A percentile compares a stretch with the other conserved stretches of the same genome.
These are phyloP conservation scores for Protonemura montana DNA, from an alignment of 2,888 invertebrate species.

Conservation along the genomic window DNA sequence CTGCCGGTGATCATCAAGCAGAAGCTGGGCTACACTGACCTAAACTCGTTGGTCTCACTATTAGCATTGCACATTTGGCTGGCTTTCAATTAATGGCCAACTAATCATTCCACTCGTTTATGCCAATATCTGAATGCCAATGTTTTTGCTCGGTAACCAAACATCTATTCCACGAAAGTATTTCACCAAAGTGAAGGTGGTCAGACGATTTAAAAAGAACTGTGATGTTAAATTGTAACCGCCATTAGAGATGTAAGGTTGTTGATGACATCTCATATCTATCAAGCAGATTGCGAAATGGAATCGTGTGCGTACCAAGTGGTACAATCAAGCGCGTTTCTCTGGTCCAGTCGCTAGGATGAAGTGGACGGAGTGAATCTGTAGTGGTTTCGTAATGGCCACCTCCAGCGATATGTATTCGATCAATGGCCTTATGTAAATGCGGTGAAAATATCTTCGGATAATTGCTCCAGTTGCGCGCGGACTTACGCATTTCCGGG, in stretches of 20 bases:
- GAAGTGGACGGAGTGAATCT: not conserved
- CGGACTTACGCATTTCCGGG: not conserved
- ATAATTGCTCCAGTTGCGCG: not conserved
- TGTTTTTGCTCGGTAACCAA: not conserved
- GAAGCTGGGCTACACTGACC: not conserved
- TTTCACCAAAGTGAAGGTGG: not conserved
- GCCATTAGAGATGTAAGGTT: not conserved
- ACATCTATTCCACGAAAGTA: not conserved
- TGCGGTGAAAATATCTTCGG: not conserved
- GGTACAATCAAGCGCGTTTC: not conserved
- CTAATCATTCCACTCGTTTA: too few species aligned
- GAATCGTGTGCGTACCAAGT: not conserved
- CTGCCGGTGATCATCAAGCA: not conserved
- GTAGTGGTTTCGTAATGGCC: not conserved
- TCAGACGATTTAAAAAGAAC: not conserved
- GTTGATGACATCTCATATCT: not conserved
- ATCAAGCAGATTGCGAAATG: not conserved
- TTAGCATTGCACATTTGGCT: not conserved
- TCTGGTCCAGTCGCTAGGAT: not conserved
- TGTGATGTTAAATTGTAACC: not conserved
- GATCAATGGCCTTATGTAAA: not conserved
- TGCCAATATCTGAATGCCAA: too few species aligned
- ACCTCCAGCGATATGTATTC: not conserved
- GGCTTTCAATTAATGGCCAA: not conserved
- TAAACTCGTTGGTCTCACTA: not conserved